Percentiles rank a stretch among this genome's conserved stretches.
Conservation (phyloP, 2,113 vertebrate genomes). For the Poecile atricapillus region DNA sequence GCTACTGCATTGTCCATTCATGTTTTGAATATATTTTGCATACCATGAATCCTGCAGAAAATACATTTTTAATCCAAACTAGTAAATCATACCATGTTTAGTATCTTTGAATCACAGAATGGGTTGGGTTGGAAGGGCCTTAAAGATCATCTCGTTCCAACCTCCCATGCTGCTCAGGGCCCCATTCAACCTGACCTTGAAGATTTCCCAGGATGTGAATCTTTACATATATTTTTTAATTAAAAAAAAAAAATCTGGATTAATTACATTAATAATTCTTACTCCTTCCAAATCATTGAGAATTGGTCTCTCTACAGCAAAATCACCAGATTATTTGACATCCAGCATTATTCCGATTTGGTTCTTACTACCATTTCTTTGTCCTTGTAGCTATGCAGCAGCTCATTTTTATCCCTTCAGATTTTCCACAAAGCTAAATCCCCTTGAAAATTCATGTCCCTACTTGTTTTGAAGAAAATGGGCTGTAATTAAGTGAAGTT, state of each 20-base stretch:
- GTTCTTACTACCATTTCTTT: neutral
- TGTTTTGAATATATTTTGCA: neutral
- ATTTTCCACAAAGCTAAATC: neutral
- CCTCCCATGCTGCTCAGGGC: neutral
- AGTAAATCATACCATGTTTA: neutral
- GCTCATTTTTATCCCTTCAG: neutral
- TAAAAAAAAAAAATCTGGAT: fast-evolving
- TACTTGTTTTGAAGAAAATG: slow-evolving; percentile 34
- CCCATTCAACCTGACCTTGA: neutral
- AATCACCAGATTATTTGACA: neutral
- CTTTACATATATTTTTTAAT: neutral
- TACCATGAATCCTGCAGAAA: neutral
- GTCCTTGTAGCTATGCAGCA: neutral
- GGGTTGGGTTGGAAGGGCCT: neutral
- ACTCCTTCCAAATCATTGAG: neutral
- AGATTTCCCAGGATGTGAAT: neutral
- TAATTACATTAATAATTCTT: neutral
- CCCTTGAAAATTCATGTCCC: neutral
- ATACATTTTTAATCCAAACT: neutral
- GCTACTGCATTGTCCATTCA: neutral
- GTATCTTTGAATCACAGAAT: neutral
- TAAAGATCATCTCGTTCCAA: neutral
- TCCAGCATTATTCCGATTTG: neutral
- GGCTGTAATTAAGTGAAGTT: slow-evolving; percentile 37
- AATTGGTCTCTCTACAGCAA: neutral